Evolutionary conservation across 1,140 invertebrate genomes (phyloP), one percentile per base, ranked within the genome.

Genomic region (Drosophila pandora): DNA sequence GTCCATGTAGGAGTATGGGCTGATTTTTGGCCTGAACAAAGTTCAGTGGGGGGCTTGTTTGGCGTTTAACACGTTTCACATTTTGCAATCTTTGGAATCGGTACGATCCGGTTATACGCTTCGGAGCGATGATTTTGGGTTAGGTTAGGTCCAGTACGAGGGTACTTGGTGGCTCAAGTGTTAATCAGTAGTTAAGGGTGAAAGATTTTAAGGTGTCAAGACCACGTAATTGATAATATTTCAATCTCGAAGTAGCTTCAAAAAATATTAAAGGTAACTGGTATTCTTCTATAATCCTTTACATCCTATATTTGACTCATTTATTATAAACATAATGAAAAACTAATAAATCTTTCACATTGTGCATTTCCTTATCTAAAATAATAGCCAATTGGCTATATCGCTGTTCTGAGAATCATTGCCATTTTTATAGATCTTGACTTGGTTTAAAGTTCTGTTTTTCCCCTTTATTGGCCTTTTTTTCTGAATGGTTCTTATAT

Each of bases 91-190:
- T 64, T 52, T 7, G 37, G 22, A 48, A 50, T 60, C 53, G 68
- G 47, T 30, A 25, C 23, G 32, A 13, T 47, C 65, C 65, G 32
- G 45, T 60, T 50, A 10, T 9, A 53, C 17, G 41, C 25, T 37
- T 52, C 5, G 41, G 12, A 22, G 13, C 56, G 22, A 37, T 53
- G 30, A 43, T 61, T 52, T 72, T 71, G 69, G 25, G 67, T 72
- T 71, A 61, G 56, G 67, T 54, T 59, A 71, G 68, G 68, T 70
- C 68, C 49, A 45, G 37, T 70, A 56, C 55, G 55, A 71, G 59
- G 70, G 28, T 21, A 71, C 64, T 32, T n/a, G 32, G 32, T 2
- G 32, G 23, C 32, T 67, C 60, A 53, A 67, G 63, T 67, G 53
- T 41, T 45, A 23, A 54, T 68, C 28, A 10, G 37, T 22, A 9